A percentile compares a stretch with the other conserved stretches of the same genome.
phyloP scores from a whole-genome alignment of 2,888 invertebrate genomes.

The Coleophora flavipennella region DNA sequence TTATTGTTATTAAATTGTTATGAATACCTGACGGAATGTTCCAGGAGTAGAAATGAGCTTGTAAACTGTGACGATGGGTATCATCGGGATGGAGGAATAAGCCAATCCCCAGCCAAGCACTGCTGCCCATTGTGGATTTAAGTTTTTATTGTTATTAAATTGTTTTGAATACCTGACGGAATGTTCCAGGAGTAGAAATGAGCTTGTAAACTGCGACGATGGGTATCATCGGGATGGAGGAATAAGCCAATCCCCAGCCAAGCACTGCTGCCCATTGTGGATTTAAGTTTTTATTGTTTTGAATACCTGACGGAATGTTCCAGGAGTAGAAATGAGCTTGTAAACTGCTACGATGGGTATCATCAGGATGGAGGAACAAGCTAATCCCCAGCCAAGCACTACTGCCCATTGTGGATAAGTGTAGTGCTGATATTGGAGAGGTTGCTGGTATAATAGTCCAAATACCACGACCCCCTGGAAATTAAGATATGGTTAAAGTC shows the following conservation, averaged over 20 bases:
- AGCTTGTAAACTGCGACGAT: slow-evolving; percentile 76
- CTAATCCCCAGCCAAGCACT: slow-evolving; percentile 79
- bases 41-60: slow-evolving; percentile 78
- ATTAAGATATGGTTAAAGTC: neutral
- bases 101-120: slow-evolving; percentile 80
- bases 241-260: slow-evolving; percentile 80
- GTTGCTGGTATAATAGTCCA: slow-evolving; percentile 76
- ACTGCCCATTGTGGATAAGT: slow-evolving; percentile 81
- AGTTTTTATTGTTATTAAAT: no score
- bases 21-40: slow-evolving; percentile 78
- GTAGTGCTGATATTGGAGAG: slow-evolving; percentile 78
- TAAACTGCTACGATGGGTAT: slow-evolving; percentile 78
- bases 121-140: slow-evolving; percentile 81
- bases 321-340: slow-evolving; percentile 76
- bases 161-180: slow-evolving; percentile 81
- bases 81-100: slow-evolving; percentile 81
- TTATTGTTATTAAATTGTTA: no score
- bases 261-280: slow-evolving; percentile 81
- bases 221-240: slow-evolving; percentile 82
- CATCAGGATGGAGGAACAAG: slow-evolving; percentile 82
- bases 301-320: slow-evolving; percentile 76
- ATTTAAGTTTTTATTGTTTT: slow-evolving; percentile 28
- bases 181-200: slow-evolving; percentile 76
- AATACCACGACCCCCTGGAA: slow-evolving; percentile 77
- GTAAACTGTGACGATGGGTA: slow-evolving; percentile 77